Base-by-base conservation (phyloP, 2,888 invertebrate genomes). In the Schrankia costaestrigalis region DNA sequence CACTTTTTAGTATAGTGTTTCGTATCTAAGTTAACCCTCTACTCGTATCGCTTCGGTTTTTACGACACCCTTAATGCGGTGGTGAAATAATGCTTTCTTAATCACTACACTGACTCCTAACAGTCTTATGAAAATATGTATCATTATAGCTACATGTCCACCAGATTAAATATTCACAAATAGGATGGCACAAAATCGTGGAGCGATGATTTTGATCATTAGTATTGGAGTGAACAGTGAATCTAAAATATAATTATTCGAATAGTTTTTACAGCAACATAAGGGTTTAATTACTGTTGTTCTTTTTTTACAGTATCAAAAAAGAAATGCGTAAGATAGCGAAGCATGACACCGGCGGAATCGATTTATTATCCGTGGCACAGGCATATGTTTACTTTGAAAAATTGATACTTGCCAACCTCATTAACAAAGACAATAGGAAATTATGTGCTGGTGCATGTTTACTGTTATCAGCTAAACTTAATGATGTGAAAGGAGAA, bases 341-440 rank as follows among this genome's bases (percentile, higher is more conserved):
- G 1, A 95, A 94, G 76, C 89, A 93, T 62, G 96, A 97, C 76
- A 92, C 91, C 58, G 93, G 94, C 39, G 90, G 91, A 30, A 89
- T 93, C 37, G 98, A 99, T 83, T 87, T 97, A 40, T 88, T 98
- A 42, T 97, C 97, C 1, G 95, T 99, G 10, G 98, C 99, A 10
- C 97, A 97, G 75, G 95, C 98, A 0, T 98, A 97, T 71, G 98
- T 98, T n/a, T 99, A 97, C 83, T 99, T 98, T 79, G 99, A 99
- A 78, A 97, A 97, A 75, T 89, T 99, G 33, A 97, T 99, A 56
- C 89, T 98, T 30, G 94, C 95, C 51, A 94, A 95, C 69, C 88
- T 97, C 41, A 96, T 99, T 30, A 97, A 97, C 67, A 99, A 99
- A 80, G 93, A 93, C 70, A 99, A 99, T 72, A 91, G 99, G 26